Base-by-base conservation (phyloP, 2,888 invertebrate species). In the Actias luna region DNA sequence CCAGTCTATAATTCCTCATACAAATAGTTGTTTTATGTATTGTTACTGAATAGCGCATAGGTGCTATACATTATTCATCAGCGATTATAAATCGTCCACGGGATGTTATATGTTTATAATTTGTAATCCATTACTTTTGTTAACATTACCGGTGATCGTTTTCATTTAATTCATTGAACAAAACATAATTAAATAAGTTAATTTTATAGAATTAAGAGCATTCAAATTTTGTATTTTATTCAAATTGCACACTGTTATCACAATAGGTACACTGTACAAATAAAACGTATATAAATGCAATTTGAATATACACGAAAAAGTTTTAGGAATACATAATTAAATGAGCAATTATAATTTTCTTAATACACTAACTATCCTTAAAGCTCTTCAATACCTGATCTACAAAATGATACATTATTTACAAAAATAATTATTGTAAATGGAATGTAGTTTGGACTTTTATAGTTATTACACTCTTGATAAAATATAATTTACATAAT, bases 381-480 rank as follows among this genome's bases (percentile, higher is more conserved):
- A 92, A 92, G 89, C 90, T 90, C 83, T 85, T 83, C 75, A 74
- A 80, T 84, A 84, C 81, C 84, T 82, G 84, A 83, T 83, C 78
- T 82, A 81, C 66, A 75, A 75, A 73, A 75, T 79, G 74, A 76
- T 77, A 77, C 69, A 73, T 74, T 89, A 89, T 88, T 75, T 89
- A 91, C 88, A 89, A 80, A 80, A 76, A 85, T 85, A 83, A 55
- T 55, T 55, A 55, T n/a, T 83, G 87, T 83, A 87, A 82, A 79
- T 90, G 92, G 92, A 92, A 92, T 92, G 92, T 91, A 83, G 84
- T 85, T 85, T 92, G 88, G 91, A 92, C 92, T 87, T 79, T 74
- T 39, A 22, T 50, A 50, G 73, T 55, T 55, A 55, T 79, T 82
- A 84, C 82, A 88, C 83, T 80, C 79, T 81, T 81, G 77, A 81